Evolutionary conservation across 2,797 vertebrate genomes (phyloP), one percentile per base, ranked within the genome.

Genomic region (Tokudaia muenninki): DNA sequence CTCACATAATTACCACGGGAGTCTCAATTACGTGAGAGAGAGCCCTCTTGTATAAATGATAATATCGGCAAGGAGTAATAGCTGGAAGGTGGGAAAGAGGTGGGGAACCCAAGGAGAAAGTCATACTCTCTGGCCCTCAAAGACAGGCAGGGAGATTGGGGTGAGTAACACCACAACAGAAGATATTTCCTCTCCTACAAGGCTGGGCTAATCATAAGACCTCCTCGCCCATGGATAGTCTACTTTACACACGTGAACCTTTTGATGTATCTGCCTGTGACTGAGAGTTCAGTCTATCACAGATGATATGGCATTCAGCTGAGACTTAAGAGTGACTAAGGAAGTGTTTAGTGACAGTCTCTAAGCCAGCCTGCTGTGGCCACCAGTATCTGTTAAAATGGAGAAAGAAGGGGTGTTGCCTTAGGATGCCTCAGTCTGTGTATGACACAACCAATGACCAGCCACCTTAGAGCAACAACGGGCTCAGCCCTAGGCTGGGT

Each of bases 361-460:
- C 55, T 31, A 19, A 21, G 8, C 37, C 61, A 7, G 2, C 41
- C 63, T 5, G 2, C 81, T 44, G 11, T 52, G 72, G 6, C 8
- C 21, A 13, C 17, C 11, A 0, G 22, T 2, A 1, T 37, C 29
- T 63, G 24, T 47, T 61, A 87, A 24, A 55, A 10, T 6, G 29
- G 52, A 9, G 21, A 11, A 55, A 13, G 0, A 7, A 4, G 3
- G n/a, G 7, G 0, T 0, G 0, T 57, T 31, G 41, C 81, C 78
- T 47, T 87, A 8, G 10, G 34, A 19, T 19, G n/a, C 29, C 65
- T 19, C 22, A 2, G 29, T 47, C 22, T 47, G 37, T 47, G 10
- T 1, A 14, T n/a, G 65, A 44, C 29, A 75, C 83, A 52, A 10
- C 34, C 81, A 26, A 94, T 12, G 4, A 26, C 24, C 1, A 31